Evolutionary conservation across 2,113 vertebrate species (phyloP).

Genomic region (Gallinago media): DNA sequence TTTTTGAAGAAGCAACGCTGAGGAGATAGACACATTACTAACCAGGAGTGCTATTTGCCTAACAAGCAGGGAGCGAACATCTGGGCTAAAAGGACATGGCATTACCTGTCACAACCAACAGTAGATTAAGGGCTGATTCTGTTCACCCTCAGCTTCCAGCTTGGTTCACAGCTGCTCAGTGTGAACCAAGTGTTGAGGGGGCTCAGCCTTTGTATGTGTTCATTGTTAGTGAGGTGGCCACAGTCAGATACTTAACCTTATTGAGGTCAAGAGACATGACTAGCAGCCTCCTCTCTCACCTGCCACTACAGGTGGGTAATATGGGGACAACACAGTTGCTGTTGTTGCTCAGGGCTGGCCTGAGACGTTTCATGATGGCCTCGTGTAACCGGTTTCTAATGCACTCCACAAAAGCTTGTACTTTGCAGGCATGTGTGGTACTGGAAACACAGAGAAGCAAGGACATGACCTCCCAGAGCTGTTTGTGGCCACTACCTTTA

Average conservation of each 20-base stretch:
- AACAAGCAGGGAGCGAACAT: not conserved
- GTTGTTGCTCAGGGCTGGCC: not conserved
- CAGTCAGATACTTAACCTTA: not conserved
- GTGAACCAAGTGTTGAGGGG: no score
- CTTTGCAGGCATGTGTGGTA: not conserved
- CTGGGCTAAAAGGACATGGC: not conserved
- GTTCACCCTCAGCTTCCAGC: not conserved
- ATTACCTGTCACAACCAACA: not conserved
- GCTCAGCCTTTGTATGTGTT: not conserved
- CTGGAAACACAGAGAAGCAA: not conserved
- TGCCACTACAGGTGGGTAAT: not conserved
- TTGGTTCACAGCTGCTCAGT: not conserved
- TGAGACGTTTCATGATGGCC: not conserved
- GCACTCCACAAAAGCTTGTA: not conserved
- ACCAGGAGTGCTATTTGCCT: not conserved
- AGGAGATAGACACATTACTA: not conserved
- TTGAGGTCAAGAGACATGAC: not conserved
- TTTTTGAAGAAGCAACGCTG: not conserved
- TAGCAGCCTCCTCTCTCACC: not conserved
- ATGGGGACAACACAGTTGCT: not conserved
- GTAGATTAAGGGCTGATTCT: not conserved
- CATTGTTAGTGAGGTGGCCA: not conserved
- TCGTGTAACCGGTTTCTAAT: accelerated
- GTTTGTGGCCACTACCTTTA: not conserved
- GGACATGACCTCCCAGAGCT: not conserved